A percentile compares a stretch with the other conserved stretches of the same genome.
phyloP scores from a whole-genome alignment of 2,888 invertebrate genomes.

The Synergus gifuensis region DNA sequence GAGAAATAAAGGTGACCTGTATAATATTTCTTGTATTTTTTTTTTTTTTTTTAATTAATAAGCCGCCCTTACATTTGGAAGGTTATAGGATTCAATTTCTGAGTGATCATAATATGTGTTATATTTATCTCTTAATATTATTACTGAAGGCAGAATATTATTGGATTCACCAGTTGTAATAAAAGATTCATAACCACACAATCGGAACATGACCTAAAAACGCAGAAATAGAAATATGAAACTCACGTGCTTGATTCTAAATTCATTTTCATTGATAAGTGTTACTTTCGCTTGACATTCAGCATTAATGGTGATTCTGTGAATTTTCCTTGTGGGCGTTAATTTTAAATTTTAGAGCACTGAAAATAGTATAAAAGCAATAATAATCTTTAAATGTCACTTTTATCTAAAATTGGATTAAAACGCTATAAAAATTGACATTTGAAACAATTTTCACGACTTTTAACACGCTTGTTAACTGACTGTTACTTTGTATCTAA shows the following conservation, averaged over 20 bases:
- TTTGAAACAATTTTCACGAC: no score
- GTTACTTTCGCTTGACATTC: constrained; percentile 18
- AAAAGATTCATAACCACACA: constrained; percentile 23
- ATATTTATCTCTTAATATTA: constrained; percentile 18
- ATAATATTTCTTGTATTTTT: not conserved
- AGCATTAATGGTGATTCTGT: not conserved
- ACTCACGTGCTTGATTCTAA: constrained; percentile 30
- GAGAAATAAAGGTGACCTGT: not conserved
- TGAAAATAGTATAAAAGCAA: not conserved
- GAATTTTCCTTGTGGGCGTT: not conserved
- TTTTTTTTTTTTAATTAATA: not conserved
- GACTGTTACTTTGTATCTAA: no score
- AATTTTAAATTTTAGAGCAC: not conserved
- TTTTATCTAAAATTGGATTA: not conserved
- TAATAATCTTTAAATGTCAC: not conserved
- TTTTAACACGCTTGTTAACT: no score
- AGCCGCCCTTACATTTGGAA: not conserved
- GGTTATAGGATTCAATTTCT: not conserved
- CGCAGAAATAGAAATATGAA: constrained; percentile 34
- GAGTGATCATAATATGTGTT: not conserved
- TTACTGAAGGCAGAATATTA: constrained; percentile 19
- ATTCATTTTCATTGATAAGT: constrained; percentile 36
- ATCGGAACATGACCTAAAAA: constrained; percentile 38
- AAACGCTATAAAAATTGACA: not conserved
- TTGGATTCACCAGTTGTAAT: constrained; percentile 26